These are phyloP conservation scores for Cataglyphis altisquamis DNA, from an alignment of 2,888 invertebrate species.

Conservation along the genomic window DNA sequence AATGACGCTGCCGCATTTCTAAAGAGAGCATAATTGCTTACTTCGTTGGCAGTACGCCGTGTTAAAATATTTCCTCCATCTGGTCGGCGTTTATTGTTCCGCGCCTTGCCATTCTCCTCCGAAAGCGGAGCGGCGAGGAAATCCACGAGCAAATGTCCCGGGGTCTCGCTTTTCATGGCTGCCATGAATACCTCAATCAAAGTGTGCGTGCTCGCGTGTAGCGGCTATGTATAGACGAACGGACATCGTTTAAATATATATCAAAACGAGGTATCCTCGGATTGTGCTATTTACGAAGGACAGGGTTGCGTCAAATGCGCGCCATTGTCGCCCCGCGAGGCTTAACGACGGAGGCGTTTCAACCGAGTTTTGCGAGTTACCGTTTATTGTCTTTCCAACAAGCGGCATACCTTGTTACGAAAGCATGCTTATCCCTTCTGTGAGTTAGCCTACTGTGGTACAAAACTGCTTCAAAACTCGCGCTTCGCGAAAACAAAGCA, in stretches of 20 bases:
- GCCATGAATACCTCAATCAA: conserved; percentile 68
- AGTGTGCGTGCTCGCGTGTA: conserved; percentile 29
- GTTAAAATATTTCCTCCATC: conserved; percentile 71
- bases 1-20: conserved; percentile 37
- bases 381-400: conserved; percentile 35
- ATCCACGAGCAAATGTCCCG: conserved; percentile 60
- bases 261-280: conserved; percentile 48
- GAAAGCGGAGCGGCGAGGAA: conserved; percentile 60
- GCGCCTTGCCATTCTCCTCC: conserved; percentile 67
- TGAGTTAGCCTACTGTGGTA: background rate
- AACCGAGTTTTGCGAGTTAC: conserved; percentile 31
- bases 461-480: background rate
- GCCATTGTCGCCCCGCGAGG: conserved; percentile 18
- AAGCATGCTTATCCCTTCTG: conserved; percentile 4
- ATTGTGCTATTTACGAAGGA: conserved; percentile 65
- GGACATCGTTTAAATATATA: conserved; percentile 44
- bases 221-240: background rate
- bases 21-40: conserved; percentile 69
- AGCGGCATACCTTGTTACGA: background rate
- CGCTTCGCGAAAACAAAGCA: background rate
- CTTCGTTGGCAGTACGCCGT: conserved; percentile 58
- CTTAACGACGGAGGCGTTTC: conserved; percentile 28
- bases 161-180: conserved; percentile 61
- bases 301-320: conserved; percentile 42
- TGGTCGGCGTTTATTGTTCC: conserved; percentile 70